Base-by-base conservation (phyloP, 2,888 invertebrate genomes). In the Plagodis dolabraria region DNA sequence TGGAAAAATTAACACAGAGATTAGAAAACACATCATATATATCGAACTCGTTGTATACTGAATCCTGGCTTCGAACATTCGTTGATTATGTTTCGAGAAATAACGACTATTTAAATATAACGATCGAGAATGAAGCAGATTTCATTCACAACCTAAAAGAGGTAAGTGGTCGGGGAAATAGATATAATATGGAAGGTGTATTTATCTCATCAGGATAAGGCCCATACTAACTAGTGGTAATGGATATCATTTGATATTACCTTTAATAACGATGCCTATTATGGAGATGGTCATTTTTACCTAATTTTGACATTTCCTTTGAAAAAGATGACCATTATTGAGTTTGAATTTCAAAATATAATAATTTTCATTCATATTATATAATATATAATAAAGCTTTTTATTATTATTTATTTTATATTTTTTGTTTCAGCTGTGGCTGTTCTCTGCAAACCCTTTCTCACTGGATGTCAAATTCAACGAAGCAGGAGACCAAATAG, bases 41-140 rank as follows among this genome's bases (percentile, higher is more conserved):
- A 57, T 96, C 96, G 1, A 95, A 95, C 44, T 95, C 96, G 0
- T 82, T 97, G 0, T 97, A 97, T 80, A 97, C 98, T 0, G 97
- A 98, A 85, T 98, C 97, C 0, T 98, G 98, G 98, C 87, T 98
- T 34, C 93, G 98, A 57, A 96, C 96, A 34, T 98, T 97, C 77
- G 90, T 96, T 0, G 95, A 95, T 53, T 97, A 97, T 77, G 94
- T 96, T 7, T 94, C 95, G 42, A 93, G 95, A 73, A 96, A 96
- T 77, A 94, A 95, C 71, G 96, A 97, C 63, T 95, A 95, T 76
- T 89, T 96, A 34, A 97, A 97, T 75, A 93, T 96, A n/a, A 95
- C 96, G 22, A 95, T 97, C 51, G 94, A 95, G 36, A 95, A 94
- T 47, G 96, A 97, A 83, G 87, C 93, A 47, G 94, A 94, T 42